Conservation (phyloP, 2,888 invertebrate genomes). For the Falcaria lacertinaria region DNA sequence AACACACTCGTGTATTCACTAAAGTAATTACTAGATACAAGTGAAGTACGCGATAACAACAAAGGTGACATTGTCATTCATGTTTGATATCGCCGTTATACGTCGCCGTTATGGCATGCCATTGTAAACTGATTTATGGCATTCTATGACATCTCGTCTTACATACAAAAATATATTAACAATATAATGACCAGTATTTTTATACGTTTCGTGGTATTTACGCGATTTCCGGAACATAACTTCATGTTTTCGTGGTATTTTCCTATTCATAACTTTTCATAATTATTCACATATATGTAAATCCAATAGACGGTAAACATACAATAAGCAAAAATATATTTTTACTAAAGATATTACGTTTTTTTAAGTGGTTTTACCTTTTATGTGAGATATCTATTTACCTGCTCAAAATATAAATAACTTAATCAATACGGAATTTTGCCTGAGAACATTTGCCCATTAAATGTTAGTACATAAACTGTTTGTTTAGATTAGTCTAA, state of each 20-base stretch:
- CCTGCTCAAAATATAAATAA: too few species aligned
- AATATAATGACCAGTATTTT: background rate
- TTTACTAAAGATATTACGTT: too few species aligned
- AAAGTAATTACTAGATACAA: conserved; percentile 18
- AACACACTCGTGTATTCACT: background rate
- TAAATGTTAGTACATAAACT: too few species aligned
- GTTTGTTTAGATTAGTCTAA: too few species aligned
- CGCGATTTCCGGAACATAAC: background rate
- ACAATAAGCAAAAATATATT: too few species aligned
- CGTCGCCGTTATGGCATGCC: background rate
- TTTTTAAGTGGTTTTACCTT: too few species aligned
- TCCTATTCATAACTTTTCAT: too few species aligned
- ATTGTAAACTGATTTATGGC: background rate
- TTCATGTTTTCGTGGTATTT: background rate
- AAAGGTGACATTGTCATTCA: conserved; percentile 38
- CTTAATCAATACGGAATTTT: too few species aligned
- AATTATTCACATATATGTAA: too few species aligned
- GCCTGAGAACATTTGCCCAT: too few species aligned
- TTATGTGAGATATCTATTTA: too few species aligned
- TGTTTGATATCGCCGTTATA: conserved; percentile 12
- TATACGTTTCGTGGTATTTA: background rate
- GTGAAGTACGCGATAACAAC: conserved; percentile 22
- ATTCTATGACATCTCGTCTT: background rate
- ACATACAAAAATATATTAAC: background rate
- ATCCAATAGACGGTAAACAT: too few species aligned